phyloP scores from a whole-genome alignment of 2,888 invertebrate genomes.

The Dendrolimus houi region DNA sequence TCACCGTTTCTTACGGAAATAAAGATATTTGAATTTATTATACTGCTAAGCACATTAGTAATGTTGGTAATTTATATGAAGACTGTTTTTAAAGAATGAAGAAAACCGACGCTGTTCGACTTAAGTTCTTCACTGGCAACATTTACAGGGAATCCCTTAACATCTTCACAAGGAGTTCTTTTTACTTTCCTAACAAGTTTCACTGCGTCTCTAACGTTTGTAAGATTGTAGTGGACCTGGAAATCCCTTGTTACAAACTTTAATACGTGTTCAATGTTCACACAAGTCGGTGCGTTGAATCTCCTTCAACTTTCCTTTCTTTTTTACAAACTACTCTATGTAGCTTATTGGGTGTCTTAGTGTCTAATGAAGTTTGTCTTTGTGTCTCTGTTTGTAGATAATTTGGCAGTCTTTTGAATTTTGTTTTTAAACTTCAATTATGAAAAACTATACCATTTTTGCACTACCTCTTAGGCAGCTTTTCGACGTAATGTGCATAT shows the following conservation, averaged over 20 bases:
- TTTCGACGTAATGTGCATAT: no score
- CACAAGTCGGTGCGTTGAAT: background rate
- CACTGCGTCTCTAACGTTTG: conserved; percentile 55
- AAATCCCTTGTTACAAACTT: conserved; percentile 53
- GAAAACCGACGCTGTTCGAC: background rate
- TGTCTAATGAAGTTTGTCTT: background rate
- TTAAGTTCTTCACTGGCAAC: background rate
- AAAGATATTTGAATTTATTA: no score
- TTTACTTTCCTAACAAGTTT: conserved; percentile 70
- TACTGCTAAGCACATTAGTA: no score
- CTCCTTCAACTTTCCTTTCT: background rate
- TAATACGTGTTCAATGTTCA: conserved; percentile 24
- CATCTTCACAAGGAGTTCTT: conserved; percentile 54
- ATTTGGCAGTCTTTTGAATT: no score
- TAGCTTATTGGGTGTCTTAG: background rate
- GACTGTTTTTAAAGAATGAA: background rate
- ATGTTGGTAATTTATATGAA: no score
- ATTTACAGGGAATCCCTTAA: conserved; percentile 25
- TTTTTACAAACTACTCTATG: background rate
- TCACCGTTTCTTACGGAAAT: no score
- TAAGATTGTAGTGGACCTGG: conserved; percentile 53
- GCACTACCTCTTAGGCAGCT: no score
- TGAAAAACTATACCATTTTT: no score
- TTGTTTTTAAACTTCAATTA: no score
- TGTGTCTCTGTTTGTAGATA: no score